A percentile compares a stretch with the other conserved stretches of the same genome.
These are phyloP conservation scores for Anoplopoma fimbria DNA, from an alignment of 2,113 vertebrate species.

Conservation along the genomic window DNA sequence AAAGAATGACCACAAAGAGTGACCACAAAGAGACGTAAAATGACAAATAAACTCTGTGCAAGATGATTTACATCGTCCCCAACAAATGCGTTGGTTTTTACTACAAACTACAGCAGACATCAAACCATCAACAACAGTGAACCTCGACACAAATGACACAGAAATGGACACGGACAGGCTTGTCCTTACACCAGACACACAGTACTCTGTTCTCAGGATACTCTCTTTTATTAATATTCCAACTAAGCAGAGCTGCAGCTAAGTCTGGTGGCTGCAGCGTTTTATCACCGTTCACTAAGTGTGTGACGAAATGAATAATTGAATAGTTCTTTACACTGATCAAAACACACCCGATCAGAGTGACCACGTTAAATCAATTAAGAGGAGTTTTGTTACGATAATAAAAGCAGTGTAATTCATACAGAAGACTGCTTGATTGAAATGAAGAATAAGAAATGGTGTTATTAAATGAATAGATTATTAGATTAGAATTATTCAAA, in stretches of 20 bases:
- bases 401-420: conserved; percentile 30
- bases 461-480: conserved; percentile 19
- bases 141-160: neutral
- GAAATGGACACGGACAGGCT: neutral
- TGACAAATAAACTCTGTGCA: too few relatives aligned
- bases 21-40: too few relatives aligned
- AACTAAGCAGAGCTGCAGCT: neutral
- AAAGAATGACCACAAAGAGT: too few relatives aligned
- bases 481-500: conserved; percentile 23
- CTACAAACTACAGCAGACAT: neutral
- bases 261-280: neutral
- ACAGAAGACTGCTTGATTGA: neutral
- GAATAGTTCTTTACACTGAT: neutral
- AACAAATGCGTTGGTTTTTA: too few relatives aligned
- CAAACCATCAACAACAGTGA: neutral
- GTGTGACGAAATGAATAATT: neutral
- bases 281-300: neutral
- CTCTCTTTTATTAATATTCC: neutral
- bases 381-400: conserved; percentile 9
- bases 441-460: conserved; percentile 8
- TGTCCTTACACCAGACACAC: too few relatives aligned
- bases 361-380: conserved; percentile 31
- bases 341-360: neutral
- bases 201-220: neutral
- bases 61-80: too few relatives aligned